phyloP scores from a whole-genome alignment of 2,113 vertebrate species.

The Nibea coibor region DNA sequence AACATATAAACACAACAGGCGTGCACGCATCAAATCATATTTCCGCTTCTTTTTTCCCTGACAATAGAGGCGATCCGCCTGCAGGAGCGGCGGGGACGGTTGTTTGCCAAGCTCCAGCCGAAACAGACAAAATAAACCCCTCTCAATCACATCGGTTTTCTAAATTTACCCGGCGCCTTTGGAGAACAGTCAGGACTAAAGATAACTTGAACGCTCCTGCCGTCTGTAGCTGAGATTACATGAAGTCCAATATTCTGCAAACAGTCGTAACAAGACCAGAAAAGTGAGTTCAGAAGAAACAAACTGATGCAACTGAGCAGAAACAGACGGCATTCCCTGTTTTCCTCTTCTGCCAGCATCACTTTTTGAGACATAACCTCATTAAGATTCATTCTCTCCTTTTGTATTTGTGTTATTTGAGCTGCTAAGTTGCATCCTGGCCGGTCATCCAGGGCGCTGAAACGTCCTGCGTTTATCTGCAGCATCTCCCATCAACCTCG shows the following conservation, averaged over 20 bases:
- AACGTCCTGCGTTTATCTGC: neutral
- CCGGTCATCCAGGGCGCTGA: neutral
- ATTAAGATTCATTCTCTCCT: neutral
- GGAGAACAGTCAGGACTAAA: conserved; percentile 7
- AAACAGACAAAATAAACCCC: conserved; percentile 38
- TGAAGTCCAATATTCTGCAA: neutral
- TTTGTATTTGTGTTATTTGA: neutral
- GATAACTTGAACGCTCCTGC: neutral
- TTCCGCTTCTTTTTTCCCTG: conserved; percentile 11
- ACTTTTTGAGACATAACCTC: neutral
- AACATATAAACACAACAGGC: neutral
- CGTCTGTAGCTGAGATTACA: conserved; percentile 6
- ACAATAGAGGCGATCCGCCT: neutral
- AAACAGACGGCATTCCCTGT: neutral
- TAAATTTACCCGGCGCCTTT: conserved; percentile 33
- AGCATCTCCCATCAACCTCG: conserved; percentile 20
- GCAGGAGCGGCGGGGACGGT: conserved; percentile 14
- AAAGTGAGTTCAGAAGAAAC: neutral
- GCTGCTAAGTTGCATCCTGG: neutral
- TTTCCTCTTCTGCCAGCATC: neutral
- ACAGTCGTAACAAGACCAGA: neutral
- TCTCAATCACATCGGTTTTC: conserved; percentile 33
- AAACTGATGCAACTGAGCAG: neutral
- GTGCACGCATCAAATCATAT: conserved; percentile 16
- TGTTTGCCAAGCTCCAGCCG: conserved; percentile 50